Evolutionary conservation across 2,888 invertebrate species (phyloP).

Genomic region (Hemistola chrysoprasaria): DNA sequence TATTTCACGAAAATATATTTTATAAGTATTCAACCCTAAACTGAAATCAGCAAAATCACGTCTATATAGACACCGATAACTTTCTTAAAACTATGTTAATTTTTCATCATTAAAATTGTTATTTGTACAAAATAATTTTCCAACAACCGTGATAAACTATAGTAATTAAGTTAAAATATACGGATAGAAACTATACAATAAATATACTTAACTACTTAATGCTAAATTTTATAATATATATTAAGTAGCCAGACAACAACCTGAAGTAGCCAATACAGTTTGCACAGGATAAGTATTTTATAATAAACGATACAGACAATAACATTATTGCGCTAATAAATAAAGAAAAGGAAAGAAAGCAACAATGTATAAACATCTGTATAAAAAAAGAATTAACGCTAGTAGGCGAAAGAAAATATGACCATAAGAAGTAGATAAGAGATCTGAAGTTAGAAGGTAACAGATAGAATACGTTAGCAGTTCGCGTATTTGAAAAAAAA

Average conservation of each 20-base stretch:
- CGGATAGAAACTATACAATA: slow-evolving; percentile 64
- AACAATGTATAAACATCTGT: slow-evolving; percentile 18
- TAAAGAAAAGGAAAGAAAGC: slow-evolving; percentile 39
- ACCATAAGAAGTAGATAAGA: slow-evolving; percentile 8
- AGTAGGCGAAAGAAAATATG: slow-evolving; percentile 6
- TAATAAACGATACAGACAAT: slow-evolving; percentile 46
- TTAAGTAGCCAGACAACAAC: slow-evolving; percentile 51
- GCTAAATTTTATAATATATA: slow-evolving; percentile 19
- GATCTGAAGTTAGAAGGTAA: slow-evolving; percentile 18
- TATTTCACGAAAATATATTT: slow-evolving; percentile 34
- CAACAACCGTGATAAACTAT: slow-evolving; percentile 78
- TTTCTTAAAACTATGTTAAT: slow-evolving; percentile 68
- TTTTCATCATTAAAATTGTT: slow-evolving; percentile 71
- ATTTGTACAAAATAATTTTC: slow-evolving; percentile 81
- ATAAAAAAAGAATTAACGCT: slow-evolving; percentile 15
- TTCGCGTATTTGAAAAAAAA: slow-evolving; percentile 6
- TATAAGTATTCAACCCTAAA: slow-evolving; percentile 41
- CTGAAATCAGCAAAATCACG: slow-evolving; percentile 26
- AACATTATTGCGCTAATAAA: slow-evolving; percentile 63
- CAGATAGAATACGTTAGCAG: neutral
- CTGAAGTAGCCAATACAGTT: slow-evolving; percentile 45
- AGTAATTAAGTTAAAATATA: slow-evolving; percentile 67
- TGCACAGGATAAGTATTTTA: slow-evolving; percentile 49
- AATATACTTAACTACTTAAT: slow-evolving; percentile 56
- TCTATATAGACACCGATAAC: slow-evolving; percentile 31